A percentile compares a stretch with the other conserved stretches of the same genome.
These are phyloP conservation scores for Scaptomyza polygonia DNA, from an alignment of 2,888 invertebrate species.

Conservation along the genomic window DNA sequence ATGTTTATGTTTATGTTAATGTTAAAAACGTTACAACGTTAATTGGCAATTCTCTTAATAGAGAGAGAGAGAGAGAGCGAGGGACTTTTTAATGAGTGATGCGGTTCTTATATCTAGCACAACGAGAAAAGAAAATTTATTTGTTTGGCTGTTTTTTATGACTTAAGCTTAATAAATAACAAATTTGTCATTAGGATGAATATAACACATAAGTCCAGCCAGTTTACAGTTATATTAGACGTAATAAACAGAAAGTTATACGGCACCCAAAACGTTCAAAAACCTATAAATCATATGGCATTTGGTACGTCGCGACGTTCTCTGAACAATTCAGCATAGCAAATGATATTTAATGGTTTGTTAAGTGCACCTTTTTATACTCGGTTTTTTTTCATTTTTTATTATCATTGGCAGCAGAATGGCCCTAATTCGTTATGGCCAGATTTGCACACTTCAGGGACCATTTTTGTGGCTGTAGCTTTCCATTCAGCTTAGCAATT, in stretches of 20 bases:
- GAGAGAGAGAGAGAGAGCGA: background rate
- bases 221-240: too few relatives aligned
- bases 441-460: slow-evolving; percentile 42
- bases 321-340: slow-evolving; percentile 13
- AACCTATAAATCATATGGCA: slow-evolving; percentile 1
- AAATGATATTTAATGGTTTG: slow-evolving; percentile 42
- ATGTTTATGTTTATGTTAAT: slow-evolving; percentile 2
- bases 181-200: background rate
- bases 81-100: slow-evolving; percentile 3
- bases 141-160: background rate
- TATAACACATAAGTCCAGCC: too few relatives aligned
- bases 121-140: background rate
- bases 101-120: background rate
- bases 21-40: background rate
- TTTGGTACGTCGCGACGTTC: background rate
- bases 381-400: too few relatives aligned
- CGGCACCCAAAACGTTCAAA: slow-evolving; percentile 1
- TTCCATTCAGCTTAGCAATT: slow-evolving; percentile 30
- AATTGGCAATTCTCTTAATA: slow-evolving; percentile 1
- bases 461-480: slow-evolving; percentile 29
- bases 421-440: slow-evolving; percentile 11
- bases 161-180: background rate
- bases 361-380: slow-evolving; percentile 23
- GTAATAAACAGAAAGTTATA: background rate
- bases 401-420: slow-evolving; percentile 8